Conservation (phyloP, 2,797 vertebrate species). For the Sebastes kiyomatsui region DNA sequence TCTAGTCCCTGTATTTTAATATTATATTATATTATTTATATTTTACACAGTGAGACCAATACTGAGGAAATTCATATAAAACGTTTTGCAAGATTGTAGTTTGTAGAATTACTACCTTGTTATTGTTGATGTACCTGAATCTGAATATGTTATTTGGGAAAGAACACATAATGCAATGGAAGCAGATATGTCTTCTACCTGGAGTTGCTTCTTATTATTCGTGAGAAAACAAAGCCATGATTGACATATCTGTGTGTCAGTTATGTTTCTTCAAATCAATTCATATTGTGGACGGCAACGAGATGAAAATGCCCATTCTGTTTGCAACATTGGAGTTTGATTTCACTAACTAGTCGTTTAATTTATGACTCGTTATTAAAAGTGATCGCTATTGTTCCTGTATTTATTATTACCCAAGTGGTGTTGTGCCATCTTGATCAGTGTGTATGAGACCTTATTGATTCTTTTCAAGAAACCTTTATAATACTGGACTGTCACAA, state of each 20-base stretch:
- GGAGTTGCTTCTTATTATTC: no score
- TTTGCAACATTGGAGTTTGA: neutral
- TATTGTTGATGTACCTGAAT: no score
- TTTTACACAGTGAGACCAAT: neutral
- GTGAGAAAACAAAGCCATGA: no score
- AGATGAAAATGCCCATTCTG: neutral
- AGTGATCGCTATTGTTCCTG: neutral
- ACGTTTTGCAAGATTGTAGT: neutral
- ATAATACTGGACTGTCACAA: neutral
- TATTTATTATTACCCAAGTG: neutral
- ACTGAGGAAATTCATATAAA: neutral
- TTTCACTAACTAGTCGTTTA: neutral
- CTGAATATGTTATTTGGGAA: no score
- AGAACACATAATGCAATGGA: no score
- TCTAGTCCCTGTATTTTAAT: neutral
- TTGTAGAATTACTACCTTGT: neutral
- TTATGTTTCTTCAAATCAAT: no score
- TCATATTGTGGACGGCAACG: neutral
- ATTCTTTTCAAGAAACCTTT: neutral
- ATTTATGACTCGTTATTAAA: neutral
- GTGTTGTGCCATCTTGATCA: neutral
- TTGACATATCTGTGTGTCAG: no score
- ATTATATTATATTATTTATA: neutral
- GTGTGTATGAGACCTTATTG: neutral
- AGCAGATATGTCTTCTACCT: no score